Conservation (phyloP, 2,113 vertebrate genomes). For the Halcyon malimbica region DNA sequence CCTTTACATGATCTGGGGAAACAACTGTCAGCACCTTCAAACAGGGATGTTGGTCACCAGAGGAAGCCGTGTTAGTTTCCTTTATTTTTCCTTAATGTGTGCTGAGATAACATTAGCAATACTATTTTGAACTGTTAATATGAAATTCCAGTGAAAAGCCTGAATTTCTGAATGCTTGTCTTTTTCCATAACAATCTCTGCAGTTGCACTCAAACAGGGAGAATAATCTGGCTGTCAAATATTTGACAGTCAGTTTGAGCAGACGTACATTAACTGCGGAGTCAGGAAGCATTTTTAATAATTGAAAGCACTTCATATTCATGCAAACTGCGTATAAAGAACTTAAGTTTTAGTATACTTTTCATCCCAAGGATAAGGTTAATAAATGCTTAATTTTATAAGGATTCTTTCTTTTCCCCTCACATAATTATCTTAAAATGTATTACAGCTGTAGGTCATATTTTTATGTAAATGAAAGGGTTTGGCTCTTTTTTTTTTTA, state of each 20-base stretch:
- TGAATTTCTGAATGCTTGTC: not conserved
- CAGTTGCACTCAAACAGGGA: not conserved
- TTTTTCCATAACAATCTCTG: not conserved
- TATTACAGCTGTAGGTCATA: not conserved
- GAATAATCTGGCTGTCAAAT: constrained; percentile 35
- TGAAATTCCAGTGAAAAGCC: not conserved
- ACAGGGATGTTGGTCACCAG: not conserved
- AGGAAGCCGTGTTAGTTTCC: not conserved
- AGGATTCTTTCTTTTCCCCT: not conserved
- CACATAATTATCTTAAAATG: not conserved
- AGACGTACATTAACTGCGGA: not conserved
- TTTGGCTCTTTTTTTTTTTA: not conserved
- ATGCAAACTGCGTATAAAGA: not conserved
- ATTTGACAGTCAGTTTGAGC: constrained; percentile 21
- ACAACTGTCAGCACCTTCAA: not conserved
- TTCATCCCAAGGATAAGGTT: not conserved
- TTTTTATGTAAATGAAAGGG: not conserved
- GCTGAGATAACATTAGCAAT: not conserved
- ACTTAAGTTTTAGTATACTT: not conserved
- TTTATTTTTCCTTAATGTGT: not conserved
- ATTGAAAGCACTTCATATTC: not conserved
- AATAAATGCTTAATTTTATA: not conserved
- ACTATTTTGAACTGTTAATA: not conserved
- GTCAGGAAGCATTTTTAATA: not conserved
- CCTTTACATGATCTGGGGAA: not conserved